Percentiles rank a stretch among this genome's conserved stretches.
Conservation (phyloP, 1,140 invertebrate species). For the Bactericera cockerelli region DNA sequence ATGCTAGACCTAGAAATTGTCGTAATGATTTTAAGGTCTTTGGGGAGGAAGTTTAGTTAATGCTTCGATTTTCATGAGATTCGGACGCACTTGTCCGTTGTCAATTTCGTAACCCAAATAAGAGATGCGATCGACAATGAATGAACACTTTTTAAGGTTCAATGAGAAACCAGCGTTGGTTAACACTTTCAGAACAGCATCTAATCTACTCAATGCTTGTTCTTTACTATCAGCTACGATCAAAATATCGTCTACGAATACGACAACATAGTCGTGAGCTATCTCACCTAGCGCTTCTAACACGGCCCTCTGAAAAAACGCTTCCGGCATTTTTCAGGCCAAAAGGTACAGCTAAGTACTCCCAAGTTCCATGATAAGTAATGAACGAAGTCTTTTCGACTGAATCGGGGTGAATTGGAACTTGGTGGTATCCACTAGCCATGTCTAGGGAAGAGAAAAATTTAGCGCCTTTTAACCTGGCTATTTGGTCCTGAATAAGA, state of each 20-base stretch:
- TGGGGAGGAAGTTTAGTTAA: conserved; percentile 18
- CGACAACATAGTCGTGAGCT: not conserved
- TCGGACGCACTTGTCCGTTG: conserved; percentile 19
- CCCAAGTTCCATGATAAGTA: too few relatives aligned
- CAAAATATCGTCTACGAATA: conserved; percentile 13
- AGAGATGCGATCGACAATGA: conserved; percentile 23
- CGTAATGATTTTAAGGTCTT: conserved; percentile 24
- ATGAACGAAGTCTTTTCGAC: too few relatives aligned
- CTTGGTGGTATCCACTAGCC: too few relatives aligned
- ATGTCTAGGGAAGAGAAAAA: too few relatives aligned
- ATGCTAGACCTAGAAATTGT: conserved; percentile 22
- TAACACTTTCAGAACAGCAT: conserved; percentile 6
- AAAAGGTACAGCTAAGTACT: too few relatives aligned
- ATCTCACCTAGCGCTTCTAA: too few relatives aligned
- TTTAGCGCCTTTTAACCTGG: too few relatives aligned
- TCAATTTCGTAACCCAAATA: conserved; percentile 24
- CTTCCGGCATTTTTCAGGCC: too few relatives aligned
- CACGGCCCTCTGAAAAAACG: too few relatives aligned
- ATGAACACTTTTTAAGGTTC: conserved; percentile 24
- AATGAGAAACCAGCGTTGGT: conserved; percentile 11
- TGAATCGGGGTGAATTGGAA: too few relatives aligned
- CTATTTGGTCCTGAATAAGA: too few relatives aligned
- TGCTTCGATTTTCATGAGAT: conserved; percentile 17
- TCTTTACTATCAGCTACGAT: not conserved
- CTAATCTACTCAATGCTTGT: conserved; percentile 6